Evolutionary conservation across 2,888 invertebrate species (phyloP).

Genomic region (Andrena dorsata): DNA sequence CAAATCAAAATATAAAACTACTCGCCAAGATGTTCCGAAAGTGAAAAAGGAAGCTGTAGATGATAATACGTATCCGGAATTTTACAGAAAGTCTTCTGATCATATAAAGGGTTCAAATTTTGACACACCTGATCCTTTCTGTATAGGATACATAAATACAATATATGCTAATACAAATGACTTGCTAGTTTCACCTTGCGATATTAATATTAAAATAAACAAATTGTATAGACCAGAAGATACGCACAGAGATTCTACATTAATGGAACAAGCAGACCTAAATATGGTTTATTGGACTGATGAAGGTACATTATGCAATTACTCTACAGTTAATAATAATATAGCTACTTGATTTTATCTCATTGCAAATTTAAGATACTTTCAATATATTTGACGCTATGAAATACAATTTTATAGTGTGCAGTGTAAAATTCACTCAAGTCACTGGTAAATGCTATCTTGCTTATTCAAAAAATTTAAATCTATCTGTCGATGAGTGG

Average conservation of each 20-base stretch:
- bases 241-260: conserved; percentile 87
- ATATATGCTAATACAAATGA: conserved; percentile 87
- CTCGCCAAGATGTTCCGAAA: conserved; percentile 55
- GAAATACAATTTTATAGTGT: conserved; percentile 81
- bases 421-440: conserved; percentile 86
- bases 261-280: conserved; percentile 88
- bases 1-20: conserved; percentile 85
- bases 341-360: not conserved
- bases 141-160: conserved; percentile 89
- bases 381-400: not conserved
- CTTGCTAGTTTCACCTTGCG: conserved; percentile 86
- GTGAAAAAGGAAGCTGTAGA: conserved; percentile 86
- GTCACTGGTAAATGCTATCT: conserved; percentile 91
- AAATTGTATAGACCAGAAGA: conserved; percentile 92
- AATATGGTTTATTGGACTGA: conserved; percentile 92
- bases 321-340: not conserved
- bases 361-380: not conserved
- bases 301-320: conserved; percentile 86
- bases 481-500: conserved; percentile 87
- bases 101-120: conserved; percentile 90
- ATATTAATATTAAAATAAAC: conserved; percentile 89
- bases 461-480: conserved; percentile 88
- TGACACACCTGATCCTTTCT: conserved; percentile 91
- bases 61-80: conserved; percentile 92
- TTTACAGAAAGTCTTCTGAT: conserved; percentile 91